Evolutionary conservation across 2,113 vertebrate species (phyloP), one percentile per base, ranked within the genome.

Genomic region (Rhea americana): DNA sequence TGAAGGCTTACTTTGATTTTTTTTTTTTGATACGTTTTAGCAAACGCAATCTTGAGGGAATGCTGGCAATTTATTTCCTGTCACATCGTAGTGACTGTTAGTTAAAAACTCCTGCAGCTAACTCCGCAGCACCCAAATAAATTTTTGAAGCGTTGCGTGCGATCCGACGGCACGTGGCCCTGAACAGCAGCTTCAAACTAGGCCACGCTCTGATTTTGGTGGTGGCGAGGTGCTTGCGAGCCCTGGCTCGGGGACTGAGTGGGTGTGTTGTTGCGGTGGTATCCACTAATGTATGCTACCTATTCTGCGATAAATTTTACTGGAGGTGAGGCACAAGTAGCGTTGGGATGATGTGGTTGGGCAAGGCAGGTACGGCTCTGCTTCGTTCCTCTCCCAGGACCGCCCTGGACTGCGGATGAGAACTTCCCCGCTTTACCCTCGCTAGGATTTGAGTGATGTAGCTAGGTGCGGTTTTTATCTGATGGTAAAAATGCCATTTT

Each of bases 1-100:
- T 45, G 62, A 62, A 59, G 53, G 5, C n/a, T 84, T 66, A 11
- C 41, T 90, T 94, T 56, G 67, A n/a, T 93, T 86, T 35, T 35
- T 35, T 35, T 35, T 35, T 35, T 35, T 66, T 15, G 58, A 61
- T 78, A 71, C 7, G 3, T 87, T 82, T 79, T 12, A 55, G 70
- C n/a, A 58, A 8, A 13, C 3, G 2, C 19, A n/a, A 5, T 63
- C 4, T 45, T 65, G 41, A 37, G 25, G 45, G 68, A 59, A 17
- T 0, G 0, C 0, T 86, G 91, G 58, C n/a, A 65, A 15, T 73
- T 75, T 7, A 10, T 68, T 77, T 61, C 30, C 68, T 18, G 5
- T 45, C 16, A 48, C 78, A 66, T 62, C 43, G 24, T 10, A 53
- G 81, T 70, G 72, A 50, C 59, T 85, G 75, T 24, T 17, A 0